Conservation (phyloP, 2,797 vertebrate genomes). For the Sebastes melanostomus region DNA sequence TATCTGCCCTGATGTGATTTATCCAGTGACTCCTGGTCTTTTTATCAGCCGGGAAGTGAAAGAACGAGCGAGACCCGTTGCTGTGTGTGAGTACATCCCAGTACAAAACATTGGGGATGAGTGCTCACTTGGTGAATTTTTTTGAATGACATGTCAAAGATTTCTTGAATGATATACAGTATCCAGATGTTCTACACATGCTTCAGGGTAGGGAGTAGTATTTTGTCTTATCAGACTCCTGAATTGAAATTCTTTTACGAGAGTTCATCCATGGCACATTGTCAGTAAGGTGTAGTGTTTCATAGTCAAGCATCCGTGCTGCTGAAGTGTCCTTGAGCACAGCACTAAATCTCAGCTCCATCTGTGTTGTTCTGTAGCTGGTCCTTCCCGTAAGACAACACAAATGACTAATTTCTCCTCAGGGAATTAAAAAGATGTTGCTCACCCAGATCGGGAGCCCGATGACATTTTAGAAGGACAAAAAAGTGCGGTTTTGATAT, state of each 20-base stretch:
- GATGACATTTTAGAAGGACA: constrained; percentile 4
- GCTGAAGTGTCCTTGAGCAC: constrained; percentile 13
- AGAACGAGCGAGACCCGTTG: no score
- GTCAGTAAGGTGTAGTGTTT: neutral
- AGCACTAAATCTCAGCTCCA: neutral
- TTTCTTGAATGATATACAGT: neutral
- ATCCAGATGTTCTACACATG: neutral
- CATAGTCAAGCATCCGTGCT: neutral
- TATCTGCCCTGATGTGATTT: no score
- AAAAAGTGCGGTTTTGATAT: constrained; percentile 22
- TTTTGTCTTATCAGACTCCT: neutral
- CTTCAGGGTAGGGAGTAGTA: neutral
- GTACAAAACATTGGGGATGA: neutral
- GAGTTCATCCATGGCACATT: neutral
- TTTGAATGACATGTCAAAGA: neutral
- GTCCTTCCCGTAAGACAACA: neutral
- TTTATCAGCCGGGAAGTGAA: no score
- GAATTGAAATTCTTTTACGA: neutral
- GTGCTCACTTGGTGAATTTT: neutral
- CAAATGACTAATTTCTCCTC: neutral
- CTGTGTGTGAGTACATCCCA: neutral
- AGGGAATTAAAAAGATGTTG: neutral
- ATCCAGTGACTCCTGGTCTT: no score
- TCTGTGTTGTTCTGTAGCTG: neutral
- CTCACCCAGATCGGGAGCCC: constrained; percentile 2